These are phyloP conservation scores for Anodontia alba DNA, from an alignment of 2,888 invertebrate genomes.

Conservation along the genomic window DNA sequence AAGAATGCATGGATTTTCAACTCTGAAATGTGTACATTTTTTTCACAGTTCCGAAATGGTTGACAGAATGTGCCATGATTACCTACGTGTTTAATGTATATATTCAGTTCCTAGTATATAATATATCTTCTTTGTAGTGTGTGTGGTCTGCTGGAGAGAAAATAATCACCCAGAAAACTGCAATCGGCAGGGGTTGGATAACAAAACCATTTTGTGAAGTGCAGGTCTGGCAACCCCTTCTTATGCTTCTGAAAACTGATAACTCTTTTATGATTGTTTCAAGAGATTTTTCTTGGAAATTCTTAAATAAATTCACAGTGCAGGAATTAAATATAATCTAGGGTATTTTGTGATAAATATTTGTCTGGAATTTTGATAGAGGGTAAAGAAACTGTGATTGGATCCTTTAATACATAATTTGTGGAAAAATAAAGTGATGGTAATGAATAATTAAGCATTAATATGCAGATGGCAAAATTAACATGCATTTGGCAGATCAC, in stretches of 20 bases:
- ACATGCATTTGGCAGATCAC: too few species aligned
- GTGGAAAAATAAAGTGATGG: too few species aligned
- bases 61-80: not conserved
- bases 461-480: too few species aligned
- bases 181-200: constrained; percentile 15
- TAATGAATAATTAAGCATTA: too few species aligned
- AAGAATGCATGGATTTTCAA: too few species aligned
- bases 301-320: not conserved
- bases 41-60: not conserved
- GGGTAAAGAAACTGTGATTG: not conserved
- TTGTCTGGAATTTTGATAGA: not conserved
- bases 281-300: not conserved
- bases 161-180: not conserved
- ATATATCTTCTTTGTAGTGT: constrained; percentile 2
- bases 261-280: constrained; percentile 18
- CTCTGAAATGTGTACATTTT: too few species aligned
- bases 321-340: not conserved
- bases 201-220: not conserved
- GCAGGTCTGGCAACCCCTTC: constrained; percentile 7
- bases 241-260: not conserved
- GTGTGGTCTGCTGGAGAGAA: not conserved
- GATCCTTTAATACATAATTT: too few species aligned
- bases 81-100: not conserved
- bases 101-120: constrained; percentile 2
- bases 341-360: not conserved